Evolutionary conservation across 2,113 vertebrate genomes (phyloP).

Genomic region (Halichoerus grypus): DNA sequence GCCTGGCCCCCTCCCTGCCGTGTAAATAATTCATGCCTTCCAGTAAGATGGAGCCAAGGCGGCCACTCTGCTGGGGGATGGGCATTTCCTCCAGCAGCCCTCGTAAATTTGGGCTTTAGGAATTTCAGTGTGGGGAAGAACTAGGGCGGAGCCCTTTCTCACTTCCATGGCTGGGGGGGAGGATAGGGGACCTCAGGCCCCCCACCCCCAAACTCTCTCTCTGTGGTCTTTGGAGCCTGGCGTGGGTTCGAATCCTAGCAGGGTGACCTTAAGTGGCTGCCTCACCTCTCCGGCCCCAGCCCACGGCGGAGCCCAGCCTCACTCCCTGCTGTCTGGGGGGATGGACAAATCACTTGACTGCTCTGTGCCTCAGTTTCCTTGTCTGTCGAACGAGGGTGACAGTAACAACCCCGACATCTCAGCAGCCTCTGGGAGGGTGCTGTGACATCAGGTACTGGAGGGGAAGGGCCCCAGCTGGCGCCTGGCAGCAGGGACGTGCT

Average conservation of each 20-base stretch:
- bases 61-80: background rate
- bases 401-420: background rate
- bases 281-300: background rate
- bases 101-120: constrained; percentile 30
- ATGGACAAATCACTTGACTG: background rate
- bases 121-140: background rate
- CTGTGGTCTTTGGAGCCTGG: background rate
- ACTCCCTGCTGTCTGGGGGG: background rate
- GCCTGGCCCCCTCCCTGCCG: background rate
- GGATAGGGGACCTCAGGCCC: background rate
- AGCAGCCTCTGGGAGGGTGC: background rate
- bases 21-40: constrained; percentile 89
- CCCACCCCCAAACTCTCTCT: background rate
- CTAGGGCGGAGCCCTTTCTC: background rate
- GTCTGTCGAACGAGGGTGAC: background rate
- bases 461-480: background rate
- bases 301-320: background rate
- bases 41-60: constrained; percentile 79
- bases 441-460: background rate
- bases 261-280: background rate
- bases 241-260: background rate
- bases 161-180: too few relatives aligned
- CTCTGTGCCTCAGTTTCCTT: background rate
- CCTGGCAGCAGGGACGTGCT: background rate
- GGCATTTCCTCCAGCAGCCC: background rate